phyloP scores from a whole-genome alignment of 92 coral and sea anemone genomes.

The Micromussa lordhowensis region DNA sequence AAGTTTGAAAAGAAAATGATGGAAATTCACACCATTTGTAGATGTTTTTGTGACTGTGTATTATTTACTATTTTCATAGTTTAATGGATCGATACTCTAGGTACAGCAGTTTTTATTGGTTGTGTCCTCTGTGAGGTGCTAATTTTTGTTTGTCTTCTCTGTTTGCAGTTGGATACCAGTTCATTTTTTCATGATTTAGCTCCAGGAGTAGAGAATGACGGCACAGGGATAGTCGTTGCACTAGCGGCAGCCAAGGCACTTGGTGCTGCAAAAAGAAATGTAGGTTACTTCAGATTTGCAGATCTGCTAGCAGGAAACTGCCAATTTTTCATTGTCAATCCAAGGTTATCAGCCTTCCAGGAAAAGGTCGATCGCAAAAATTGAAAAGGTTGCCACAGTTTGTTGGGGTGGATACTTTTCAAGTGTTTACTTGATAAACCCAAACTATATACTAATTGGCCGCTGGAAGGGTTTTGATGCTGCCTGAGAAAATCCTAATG shows the following conservation, averaged over 20 bases:
- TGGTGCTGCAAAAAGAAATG: slow-evolving; percentile 82
- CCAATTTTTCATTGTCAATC: neutral
- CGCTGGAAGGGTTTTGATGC: too few relatives aligned
- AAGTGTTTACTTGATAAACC: neutral
- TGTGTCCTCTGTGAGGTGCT: neutral
- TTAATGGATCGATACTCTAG: too few relatives aligned
- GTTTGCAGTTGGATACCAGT: slow-evolving; percentile 83
- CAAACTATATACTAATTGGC: too few relatives aligned
- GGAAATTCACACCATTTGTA: neutral
- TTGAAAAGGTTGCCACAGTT: too few relatives aligned
- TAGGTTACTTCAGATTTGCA: slow-evolving; percentile 35
- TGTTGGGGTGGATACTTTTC: neutral
- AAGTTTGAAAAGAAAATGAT: too few relatives aligned
- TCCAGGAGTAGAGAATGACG: slow-evolving; percentile 94
- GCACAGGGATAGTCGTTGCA: slow-evolving; percentile 82
- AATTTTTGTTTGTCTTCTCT: neutral
- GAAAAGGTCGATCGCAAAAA: neutral
- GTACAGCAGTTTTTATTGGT: too few relatives aligned
- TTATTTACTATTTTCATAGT: too few relatives aligned
- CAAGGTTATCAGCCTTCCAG: neutral
- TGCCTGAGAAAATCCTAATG: too few relatives aligned
- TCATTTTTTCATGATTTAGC: slow-evolving; percentile 91
- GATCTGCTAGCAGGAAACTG: too few relatives aligned
- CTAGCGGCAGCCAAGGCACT: slow-evolving; percentile 90
- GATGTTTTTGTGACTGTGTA: too few relatives aligned